Conservation (phyloP, 2,113 vertebrate genomes). For the Xiphophorus maculatus region DNA sequence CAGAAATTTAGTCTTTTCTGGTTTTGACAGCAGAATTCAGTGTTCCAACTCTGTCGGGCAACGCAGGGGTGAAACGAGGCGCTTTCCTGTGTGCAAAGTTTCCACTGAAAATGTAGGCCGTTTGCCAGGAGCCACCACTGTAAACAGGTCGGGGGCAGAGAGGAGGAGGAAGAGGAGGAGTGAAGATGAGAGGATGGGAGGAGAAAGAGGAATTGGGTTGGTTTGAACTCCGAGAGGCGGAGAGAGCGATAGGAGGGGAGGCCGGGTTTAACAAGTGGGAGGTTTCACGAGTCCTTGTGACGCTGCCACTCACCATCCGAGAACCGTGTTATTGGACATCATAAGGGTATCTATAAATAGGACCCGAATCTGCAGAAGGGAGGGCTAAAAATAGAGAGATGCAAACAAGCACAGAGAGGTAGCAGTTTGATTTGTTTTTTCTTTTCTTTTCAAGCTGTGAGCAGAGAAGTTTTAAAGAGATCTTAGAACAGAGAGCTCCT, state of each 20-base stretch:
- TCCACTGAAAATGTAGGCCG: conserved; percentile 59
- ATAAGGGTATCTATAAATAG: conserved; percentile 72
- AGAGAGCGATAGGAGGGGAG: conserved; percentile 16
- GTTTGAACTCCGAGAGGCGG: neutral
- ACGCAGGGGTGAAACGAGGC: conserved; percentile 28
- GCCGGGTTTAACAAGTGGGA: conserved; percentile 61
- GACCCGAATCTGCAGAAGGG: conserved; percentile 64
- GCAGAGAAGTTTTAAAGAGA: neutral
- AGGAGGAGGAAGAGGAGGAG: conserved; percentile 30
- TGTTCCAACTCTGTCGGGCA: conserved; percentile 5
- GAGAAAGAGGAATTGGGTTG: conserved; percentile 4
- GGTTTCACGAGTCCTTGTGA: conserved; percentile 65
- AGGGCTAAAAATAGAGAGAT: conserved; percentile 72
- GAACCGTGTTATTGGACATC: conserved; percentile 64
- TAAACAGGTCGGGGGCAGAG: conserved; percentile 6
- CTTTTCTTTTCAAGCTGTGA: neutral
- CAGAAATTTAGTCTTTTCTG: neutral
- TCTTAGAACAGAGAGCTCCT: neutral
- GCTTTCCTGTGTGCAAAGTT: conserved; percentile 67
- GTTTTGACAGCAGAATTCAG: neutral
- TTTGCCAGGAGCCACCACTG: conserved; percentile 42
- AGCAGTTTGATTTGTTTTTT: conserved; percentile 14
- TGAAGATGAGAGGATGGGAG: conserved; percentile 40
- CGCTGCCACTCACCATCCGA: conserved; percentile 44
- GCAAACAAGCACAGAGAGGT: conserved; percentile 40